Base-by-base conservation (phyloP, 1,140 invertebrate species). In the Scaptodrosophila lebanonensis region DNA sequence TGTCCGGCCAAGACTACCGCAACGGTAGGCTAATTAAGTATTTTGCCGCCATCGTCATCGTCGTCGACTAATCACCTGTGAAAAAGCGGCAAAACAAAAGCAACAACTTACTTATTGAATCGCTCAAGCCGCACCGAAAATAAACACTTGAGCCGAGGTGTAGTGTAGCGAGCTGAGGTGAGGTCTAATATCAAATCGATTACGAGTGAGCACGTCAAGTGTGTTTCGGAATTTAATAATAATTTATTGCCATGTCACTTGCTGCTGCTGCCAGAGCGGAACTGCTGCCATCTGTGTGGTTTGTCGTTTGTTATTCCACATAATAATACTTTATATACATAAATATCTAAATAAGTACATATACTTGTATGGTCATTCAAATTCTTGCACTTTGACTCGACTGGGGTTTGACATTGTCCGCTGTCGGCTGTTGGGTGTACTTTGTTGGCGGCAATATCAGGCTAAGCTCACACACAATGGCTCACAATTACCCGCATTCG, bases 341-440 rank as follows among this genome's bases (percentile, higher is more conserved):
- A 25, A 25, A 25, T 25, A 25, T 25, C 22, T 8, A 3, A 25
- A 25, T 3, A 25, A 47, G 27, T 16, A 39, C 48, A 43, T 62
- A 36, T 70, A 66, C 32, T 52, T 71, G 57, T 58, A 45, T 59
- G 45, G 44, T 43, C 58, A 68, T 68, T 73, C 75, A 79, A 68
- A 82, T 73, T 82, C 68, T 79, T 82, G 65, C 68, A 79, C 68
- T 79, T 79, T 82, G 69, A 77, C 73, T 33, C 9, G 12, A 11
- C 12, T 33, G 32, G 12, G 6, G 64, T 67, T 52, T 66, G 64
- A 67, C 63, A 67, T 67, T 67, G 64, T 59, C 43, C n/a, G 35
- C 27, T 43, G 47, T 15, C 50, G 32, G 27, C 30, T 17, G n/a
- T 20, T 9, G 22, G 15, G 13, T 18, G 20, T 18, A 32, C 12